Conservation (phyloP, 2,888 invertebrate species). For the Patella caerulea region DNA sequence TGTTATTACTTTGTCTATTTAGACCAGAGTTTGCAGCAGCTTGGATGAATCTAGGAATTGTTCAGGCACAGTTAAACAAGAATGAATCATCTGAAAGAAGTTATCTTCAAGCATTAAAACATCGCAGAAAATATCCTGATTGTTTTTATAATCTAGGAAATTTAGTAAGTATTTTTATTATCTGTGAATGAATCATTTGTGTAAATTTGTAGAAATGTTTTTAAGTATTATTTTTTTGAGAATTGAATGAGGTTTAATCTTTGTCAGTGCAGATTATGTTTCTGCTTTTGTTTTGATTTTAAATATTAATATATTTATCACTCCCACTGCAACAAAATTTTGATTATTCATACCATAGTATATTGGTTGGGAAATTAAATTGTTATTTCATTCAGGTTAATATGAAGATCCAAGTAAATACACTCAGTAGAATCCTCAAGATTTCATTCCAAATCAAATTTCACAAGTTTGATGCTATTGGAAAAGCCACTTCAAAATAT, state of each 20-base stretch:
- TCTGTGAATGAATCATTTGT: background rate
- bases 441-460: background rate
- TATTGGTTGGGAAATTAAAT: background rate
- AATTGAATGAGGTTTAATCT: too few relatives aligned
- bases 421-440: background rate
- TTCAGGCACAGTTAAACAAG: constrained; percentile 82
- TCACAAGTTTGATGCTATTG: background rate
- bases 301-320: too few relatives aligned
- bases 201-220: background rate
- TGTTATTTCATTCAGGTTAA: too few relatives aligned
- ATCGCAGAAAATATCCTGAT: constrained; percentile 88
- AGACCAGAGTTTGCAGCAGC: constrained; percentile 92
- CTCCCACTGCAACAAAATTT: too few relatives aligned
- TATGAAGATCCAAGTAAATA: background rate
- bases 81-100: constrained; percentile 82
- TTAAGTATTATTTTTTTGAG: background rate
- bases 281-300: too few relatives aligned
- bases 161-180: constrained; percentile 77
- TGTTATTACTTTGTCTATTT: constrained; percentile 27
- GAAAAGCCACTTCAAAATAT: background rate
- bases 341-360: too few relatives aligned
- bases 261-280: too few relatives aligned
- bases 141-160: constrained; percentile 96
- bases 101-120: constrained; percentile 84
- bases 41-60: constrained; percentile 98